Conservation (phyloP, 1,140 invertebrate genomes). For the Drosophila pruinosa region DNA sequence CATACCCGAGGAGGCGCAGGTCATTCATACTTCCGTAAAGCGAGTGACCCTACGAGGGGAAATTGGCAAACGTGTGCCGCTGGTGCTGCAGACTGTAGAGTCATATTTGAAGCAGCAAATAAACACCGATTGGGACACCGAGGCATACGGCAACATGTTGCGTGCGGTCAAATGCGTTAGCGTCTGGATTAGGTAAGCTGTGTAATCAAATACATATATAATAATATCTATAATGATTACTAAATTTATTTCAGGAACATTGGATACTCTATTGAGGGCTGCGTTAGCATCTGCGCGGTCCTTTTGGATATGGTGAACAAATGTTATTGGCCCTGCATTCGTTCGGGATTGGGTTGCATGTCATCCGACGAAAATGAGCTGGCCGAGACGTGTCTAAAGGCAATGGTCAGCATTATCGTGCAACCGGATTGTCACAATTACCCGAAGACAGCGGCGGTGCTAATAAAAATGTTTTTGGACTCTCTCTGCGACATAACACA, state of each 20-base stretch:
- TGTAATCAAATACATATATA: too few relatives aligned
- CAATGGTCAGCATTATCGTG: constrained; percentile 85
- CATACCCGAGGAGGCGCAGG: constrained; percentile 89
- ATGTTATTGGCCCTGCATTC: constrained; percentile 78
- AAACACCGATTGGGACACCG: constrained; percentile 58
- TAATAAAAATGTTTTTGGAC: constrained; percentile 83
- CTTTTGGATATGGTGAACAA: constrained; percentile 78
- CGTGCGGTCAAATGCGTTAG: constrained; percentile 85
- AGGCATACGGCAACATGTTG: constrained; percentile 83
- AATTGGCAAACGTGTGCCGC: constrained; percentile 63
- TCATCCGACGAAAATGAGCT: constrained; percentile 84
- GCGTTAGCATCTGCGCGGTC: constrained; percentile 69
- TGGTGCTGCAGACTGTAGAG: constrained; percentile 74
- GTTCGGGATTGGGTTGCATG: constrained; percentile 82
- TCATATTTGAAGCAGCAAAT: constrained; percentile 65
- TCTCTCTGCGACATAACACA: constrained; percentile 72
- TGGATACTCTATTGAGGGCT: constrained; percentile 83
- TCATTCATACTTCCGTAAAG: constrained; percentile 77
- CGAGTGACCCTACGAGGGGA: constrained; percentile 64
- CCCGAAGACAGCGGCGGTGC: constrained; percentile 83
- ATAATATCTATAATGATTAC: too few relatives aligned
- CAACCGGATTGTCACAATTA: constrained; percentile 85
- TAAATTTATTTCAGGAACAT: constrained; percentile 43
- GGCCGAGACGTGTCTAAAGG: constrained; percentile 86
- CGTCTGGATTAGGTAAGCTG: constrained; percentile 85